These are phyloP conservation scores for Pygoscelis antarcticus DNA, from an alignment of 2,113 vertebrate species.

Conservation along the genomic window DNA sequence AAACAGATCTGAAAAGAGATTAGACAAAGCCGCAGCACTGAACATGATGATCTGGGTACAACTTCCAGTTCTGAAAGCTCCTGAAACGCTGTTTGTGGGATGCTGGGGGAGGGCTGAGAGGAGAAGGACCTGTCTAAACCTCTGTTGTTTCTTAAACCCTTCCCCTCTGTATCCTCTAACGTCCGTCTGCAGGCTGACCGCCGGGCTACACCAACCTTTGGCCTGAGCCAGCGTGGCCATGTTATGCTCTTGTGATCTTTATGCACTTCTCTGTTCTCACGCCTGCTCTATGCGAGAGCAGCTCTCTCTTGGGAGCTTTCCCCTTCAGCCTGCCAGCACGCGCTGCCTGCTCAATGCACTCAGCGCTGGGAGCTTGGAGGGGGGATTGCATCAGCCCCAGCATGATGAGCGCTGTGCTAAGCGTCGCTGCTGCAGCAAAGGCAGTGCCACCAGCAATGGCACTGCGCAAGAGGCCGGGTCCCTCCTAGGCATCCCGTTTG, in stretches of 20 bases:
- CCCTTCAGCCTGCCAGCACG: neutral
- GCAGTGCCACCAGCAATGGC: neutral
- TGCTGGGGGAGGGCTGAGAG: neutral
- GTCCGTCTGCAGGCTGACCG: rapidly evolving
- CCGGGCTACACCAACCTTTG: neutral
- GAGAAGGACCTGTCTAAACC: neutral
- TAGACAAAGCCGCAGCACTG: neutral
- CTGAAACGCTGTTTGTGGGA: neutral
- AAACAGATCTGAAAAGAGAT: neutral
- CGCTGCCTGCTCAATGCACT: neutral
- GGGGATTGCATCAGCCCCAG: neutral
- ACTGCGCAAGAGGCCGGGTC: neutral
- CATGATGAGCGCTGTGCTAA: rapidly evolving
- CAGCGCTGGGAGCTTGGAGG: rapidly evolving
- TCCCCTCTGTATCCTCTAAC: neutral
- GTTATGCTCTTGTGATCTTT: neutral
- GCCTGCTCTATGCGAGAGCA: neutral
- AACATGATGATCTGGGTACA: neutral
- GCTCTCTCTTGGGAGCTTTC: neutral
- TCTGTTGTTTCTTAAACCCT: neutral
- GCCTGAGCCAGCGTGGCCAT: neutral
- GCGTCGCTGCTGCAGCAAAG: neutral
- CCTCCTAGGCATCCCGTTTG: neutral
- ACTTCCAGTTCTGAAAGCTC: neutral
- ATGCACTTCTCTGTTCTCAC: neutral